A percentile compares a stretch with the other conserved stretches of the same genome.
phyloP scores from a whole-genome alignment of 2,888 invertebrate species.

The Caenorhabditis sulstoni region DNA sequence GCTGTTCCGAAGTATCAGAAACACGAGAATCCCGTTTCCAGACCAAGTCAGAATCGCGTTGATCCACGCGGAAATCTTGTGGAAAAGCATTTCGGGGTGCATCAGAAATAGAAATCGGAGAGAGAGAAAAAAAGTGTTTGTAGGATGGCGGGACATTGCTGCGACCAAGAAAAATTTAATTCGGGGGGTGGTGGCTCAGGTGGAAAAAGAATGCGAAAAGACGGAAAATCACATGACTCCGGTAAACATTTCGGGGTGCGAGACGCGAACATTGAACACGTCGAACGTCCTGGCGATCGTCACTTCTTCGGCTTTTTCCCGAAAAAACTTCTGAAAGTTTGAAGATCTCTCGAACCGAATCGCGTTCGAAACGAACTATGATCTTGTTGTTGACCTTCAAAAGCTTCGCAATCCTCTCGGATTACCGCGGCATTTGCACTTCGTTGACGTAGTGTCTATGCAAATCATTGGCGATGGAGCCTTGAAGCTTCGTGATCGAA shows the following conservation, averaged over 20 bases:
- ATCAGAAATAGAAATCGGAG: too few relatives aligned
- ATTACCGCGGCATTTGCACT: constrained; percentile 48
- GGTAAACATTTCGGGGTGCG: constrained; percentile 16
- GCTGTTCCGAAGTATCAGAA: constrained; percentile 14
- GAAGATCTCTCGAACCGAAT: too few relatives aligned
- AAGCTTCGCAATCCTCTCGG: constrained; percentile 58
- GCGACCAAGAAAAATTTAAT: too few relatives aligned
- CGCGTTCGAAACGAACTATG: constrained; percentile 30
- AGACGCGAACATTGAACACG: constrained; percentile 54
- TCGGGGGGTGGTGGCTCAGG: too few relatives aligned
- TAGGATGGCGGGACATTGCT: too few relatives aligned
- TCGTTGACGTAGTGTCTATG: constrained; percentile 53
- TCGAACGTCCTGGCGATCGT: constrained; percentile 62
- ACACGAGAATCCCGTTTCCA: not conserved
- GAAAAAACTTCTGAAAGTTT: constrained; percentile 44
- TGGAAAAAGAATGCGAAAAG: too few relatives aligned
- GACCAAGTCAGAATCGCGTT: too few relatives aligned
- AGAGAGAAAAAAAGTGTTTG: too few relatives aligned
- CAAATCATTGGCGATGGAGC: constrained; percentile 46
- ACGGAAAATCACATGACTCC: not conserved
- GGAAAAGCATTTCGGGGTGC: too few relatives aligned
- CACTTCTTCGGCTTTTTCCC: constrained; percentile 44
- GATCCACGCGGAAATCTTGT: too few relatives aligned
- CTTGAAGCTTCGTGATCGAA: constrained; percentile 38
- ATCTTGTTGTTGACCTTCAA: constrained; percentile 59